Base-by-base conservation (phyloP, 2,888 invertebrate species). In the Drosophila nr. medialis region DNA sequence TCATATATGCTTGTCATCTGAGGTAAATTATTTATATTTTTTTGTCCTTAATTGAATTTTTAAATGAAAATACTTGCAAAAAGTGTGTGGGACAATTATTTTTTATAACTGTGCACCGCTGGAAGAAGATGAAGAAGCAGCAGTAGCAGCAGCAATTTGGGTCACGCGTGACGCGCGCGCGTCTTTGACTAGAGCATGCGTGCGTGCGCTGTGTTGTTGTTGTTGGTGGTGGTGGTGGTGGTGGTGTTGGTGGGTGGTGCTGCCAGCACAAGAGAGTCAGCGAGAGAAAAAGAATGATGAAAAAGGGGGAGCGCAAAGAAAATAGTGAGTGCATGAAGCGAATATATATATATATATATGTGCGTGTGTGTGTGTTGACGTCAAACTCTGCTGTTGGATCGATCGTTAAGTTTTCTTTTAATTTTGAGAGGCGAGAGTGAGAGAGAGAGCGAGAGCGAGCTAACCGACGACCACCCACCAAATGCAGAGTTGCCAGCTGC, bases 101-200 rank as follows among this genome's bases (percentile, higher is more conserved):
- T 56, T 56, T 21, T 32, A 64, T 53, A 61, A n/a, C 67, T 11
- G 30, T 54, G 48, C 62, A 32, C 21, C 60, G 48, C 45, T 32
- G 49, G 24, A 54, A n/a, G 27, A n/a, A 29, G 21, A 8, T 15
- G 15, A 45, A 45, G 15, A 24, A 24, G 51, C 30, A 34, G n/a
- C 32, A 40, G 30, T 30, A 53, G 49, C 27, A 45, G 29, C 50
- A 54, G 4, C 64, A 59, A 89, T 85, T 89, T 89, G 65, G 89
- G 85, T 85, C 89, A 89, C 89, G 72, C 77, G 86, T 85, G 87
- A 86, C 89, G 81, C 84, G 72, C 71, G 75, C 67, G 50, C 64
- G 7, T 61, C 73, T 60, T 60, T 54, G 73, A 42, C 60, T 64
- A 67, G 78, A 77, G 75, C 71, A 56, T 61, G 69, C 81, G 66